A percentile compares a stretch with the other conserved stretches of the same genome.
Evolutionary conservation across 1,140 invertebrate species (phyloP).

Genomic region (Drosophila bocki): DNA sequence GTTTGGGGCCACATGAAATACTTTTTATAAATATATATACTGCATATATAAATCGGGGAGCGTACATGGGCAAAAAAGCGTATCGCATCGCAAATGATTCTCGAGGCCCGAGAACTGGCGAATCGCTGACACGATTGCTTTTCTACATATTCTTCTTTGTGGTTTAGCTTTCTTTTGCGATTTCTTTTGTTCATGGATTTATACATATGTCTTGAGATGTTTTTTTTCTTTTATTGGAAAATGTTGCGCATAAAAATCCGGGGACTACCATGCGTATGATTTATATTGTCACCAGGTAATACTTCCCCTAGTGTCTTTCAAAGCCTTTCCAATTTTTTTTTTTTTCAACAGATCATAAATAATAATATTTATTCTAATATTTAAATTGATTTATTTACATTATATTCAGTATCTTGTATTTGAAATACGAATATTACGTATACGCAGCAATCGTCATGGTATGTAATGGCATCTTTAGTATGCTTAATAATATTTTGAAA

Average conservation of each 20-base stretch:
- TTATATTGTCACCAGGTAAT: background rate
- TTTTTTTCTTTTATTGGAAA: background rate
- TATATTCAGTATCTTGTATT: background rate
- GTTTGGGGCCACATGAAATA: conserved; percentile 28
- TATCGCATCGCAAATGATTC: conserved; percentile 31
- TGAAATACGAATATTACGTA: background rate
- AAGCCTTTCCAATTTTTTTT: too few relatives aligned
- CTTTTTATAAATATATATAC: conserved; percentile 68
- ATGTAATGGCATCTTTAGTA: background rate
- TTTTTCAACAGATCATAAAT: background rate
- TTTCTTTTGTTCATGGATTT: background rate
- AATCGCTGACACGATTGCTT: conserved; percentile 17
- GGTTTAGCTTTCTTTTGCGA: background rate
- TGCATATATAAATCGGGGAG: conserved; percentile 48
- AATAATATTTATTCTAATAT: background rate
- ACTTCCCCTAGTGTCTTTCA: background rate
- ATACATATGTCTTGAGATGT: conserved; percentile 5
- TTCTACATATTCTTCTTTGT: background rate
- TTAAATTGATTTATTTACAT: background rate
- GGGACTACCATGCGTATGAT: background rate
- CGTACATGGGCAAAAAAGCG: conserved; percentile 39
- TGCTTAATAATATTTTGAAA: background rate
- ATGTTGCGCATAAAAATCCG: background rate
- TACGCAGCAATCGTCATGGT: background rate
- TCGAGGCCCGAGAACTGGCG: conserved; percentile 21